Percentiles rank a stretch among this genome's conserved stretches.
Evolutionary conservation across 2,888 invertebrate genomes (phyloP).

Genomic region (Sthenelais limicola): DNA sequence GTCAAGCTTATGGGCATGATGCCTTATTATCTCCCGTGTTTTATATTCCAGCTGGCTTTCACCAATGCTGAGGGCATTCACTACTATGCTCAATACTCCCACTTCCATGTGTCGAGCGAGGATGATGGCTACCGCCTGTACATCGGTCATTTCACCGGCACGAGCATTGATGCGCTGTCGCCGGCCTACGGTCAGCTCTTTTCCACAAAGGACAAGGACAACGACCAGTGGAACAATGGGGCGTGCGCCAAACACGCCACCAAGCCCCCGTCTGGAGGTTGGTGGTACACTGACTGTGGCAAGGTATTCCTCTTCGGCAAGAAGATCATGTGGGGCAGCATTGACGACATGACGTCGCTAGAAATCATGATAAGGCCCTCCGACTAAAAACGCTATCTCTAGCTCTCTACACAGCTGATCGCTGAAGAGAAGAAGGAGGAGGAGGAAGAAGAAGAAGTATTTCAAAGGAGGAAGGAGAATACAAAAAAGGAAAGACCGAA

Average conservation of each 20-base stretch:
- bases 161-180: conserved; percentile 17
- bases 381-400: too few relatives aligned
- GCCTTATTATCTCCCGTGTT: too few relatives aligned
- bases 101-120: conserved; percentile 37
- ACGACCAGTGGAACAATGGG: conserved; percentile 23
- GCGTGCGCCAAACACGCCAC: conserved; percentile 32
- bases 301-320: conserved; percentile 30
- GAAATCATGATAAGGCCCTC: conserved; percentile 33
- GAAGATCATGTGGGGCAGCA: conserved; percentile 34
- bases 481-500: too few relatives aligned
- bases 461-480: too few relatives aligned
- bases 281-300: conserved; percentile 43
- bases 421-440: too few relatives aligned
- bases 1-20: too few relatives aligned
- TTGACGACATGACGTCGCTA: conserved; percentile 1
- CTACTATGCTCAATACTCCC: conserved; percentile 47
- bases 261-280: conserved; percentile 24
- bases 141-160: conserved; percentile 33
- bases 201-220: conserved; percentile 32
- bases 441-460: too few relatives aligned
- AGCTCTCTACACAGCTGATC: too few relatives aligned
- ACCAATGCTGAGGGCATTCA: conserved; percentile 46
- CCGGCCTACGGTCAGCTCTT: conserved; percentile 30
- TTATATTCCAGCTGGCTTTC: conserved; percentile 46
- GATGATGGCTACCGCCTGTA: conserved; percentile 19